Base-by-base conservation (phyloP, 2,113 vertebrate genomes). In the Centrocercus urophasianus region DNA sequence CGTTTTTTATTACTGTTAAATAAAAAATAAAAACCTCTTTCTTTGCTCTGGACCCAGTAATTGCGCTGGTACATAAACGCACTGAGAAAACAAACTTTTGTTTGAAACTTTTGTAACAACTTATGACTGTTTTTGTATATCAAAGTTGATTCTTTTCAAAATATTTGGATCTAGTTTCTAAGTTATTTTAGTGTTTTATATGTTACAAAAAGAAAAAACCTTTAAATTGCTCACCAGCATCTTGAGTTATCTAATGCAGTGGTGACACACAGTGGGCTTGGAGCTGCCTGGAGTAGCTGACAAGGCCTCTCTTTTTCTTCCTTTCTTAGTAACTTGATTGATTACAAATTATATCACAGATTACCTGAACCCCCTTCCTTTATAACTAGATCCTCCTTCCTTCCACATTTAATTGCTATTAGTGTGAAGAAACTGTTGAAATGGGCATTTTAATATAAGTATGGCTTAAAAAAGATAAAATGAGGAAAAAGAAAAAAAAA, bases 181-280 rank as follows among this genome's bases (percentile, higher is more conserved):
- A 99, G 98, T 99, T 99, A 99, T 99, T 99, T 99, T 98, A 98
- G 98, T 98, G 98, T 99, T 99, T 99, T 99, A 98, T 99, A 99
- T 99, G 98, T 99, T 99, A 97, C 95, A 97, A 96, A 43, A 47
- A 47, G 28, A 63, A 25, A 30, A 47, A 47, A n/a, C 30, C 97
- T 98, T 98, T 97, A 96, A 98, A 98, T 90, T 89, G 84, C 98
- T 98, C 98, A 98, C 98, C 98, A 98, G 98, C 98, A 98, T 98
- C 98, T 97, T 94, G 97, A 98, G 95, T 97, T 97, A 93, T 96
- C 98, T 97, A 96, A 98, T 97, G 98, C 97, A 85, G 40, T 97
- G 98, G 98, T 98, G 98, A 98, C 97, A 94, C 73, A 71, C 65
- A 54, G 93, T 15, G 95, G 98, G 98, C 97, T 95, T 52, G 66